Evolutionary conservation across 2,797 vertebrate genomes (phyloP), one percentile per base, ranked within the genome.

Genomic region (Emys orbicularis): DNA sequence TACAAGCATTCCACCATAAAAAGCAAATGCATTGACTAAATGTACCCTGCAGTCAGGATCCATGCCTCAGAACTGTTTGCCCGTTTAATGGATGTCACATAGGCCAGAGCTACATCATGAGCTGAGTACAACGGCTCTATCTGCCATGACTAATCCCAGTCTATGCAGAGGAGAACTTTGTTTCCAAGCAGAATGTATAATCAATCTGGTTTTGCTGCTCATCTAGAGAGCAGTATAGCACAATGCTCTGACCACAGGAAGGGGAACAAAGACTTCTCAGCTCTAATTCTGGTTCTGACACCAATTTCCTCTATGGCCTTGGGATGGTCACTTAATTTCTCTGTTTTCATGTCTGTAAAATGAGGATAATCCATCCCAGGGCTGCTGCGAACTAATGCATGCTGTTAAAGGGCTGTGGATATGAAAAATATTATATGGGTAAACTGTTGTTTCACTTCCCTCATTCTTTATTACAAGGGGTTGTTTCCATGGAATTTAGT

Each of bases 51-150:
- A 93, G 79, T 27, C 3, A 1, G 59, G n/a, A 29, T 92, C 86
- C 52, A 37, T 1, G 4, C 11, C 57, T 85, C 1, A 0, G 15
- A 92, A 88, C 90, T 79, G 11, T 72, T 86, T 74, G 37, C 37
- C 29, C 83, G 54, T 27, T 74, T 61, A 4, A 2, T 0, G 1
- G 61, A 50, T 91, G 27, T 23, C 87, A 72, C 47, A 13, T 50
- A 25, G 44, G 29, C 0, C 1, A 34, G 12, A 3, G 37, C 6
- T 19, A 1, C 0, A 19, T 1, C 0, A 0, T 50, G 29, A 76
- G 41, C 72, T 47, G 12, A 44, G 12, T 7, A 12, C 13, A 8
- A 34, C 19, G 19, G 9, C 1, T 13, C 44, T 53, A 9, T 59
- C 27, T 31, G 41, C 29, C 25, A 6, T 44, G 59, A 31, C 54